Conservation (phyloP, 2,113 vertebrate genomes). For the Bambusicola thoracicus region DNA sequence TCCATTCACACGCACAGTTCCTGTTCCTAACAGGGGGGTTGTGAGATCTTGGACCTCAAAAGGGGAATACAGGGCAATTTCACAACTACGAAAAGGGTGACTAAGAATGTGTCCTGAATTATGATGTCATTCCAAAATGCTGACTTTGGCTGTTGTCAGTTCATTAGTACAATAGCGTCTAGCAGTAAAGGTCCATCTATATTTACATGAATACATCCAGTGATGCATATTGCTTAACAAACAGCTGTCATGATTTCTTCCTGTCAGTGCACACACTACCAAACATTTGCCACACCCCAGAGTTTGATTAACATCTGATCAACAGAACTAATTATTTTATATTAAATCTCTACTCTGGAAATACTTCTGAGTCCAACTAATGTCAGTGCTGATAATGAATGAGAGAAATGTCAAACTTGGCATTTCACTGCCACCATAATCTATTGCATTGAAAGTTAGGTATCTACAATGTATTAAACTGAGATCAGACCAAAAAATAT, state of each 20-base stretch:
- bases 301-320: neutral
- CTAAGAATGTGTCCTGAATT: constrained; percentile 52
- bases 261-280: neutral
- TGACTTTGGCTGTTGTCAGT: neutral
- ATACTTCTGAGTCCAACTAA: neutral
- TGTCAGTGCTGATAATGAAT: neutral
- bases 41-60: constrained; percentile 20
- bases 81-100: neutral
- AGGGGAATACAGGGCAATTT: neutral
- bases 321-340: neutral
- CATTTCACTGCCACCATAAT: neutral
- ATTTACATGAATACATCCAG: neutral
- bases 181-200: neutral
- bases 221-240: neutral
- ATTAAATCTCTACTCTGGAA: neutral
- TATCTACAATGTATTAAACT: neutral
- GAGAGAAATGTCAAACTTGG: neutral
- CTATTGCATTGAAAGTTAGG: neutral
- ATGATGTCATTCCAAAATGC: neutral
- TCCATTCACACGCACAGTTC: constrained; percentile 6
- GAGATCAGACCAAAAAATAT: neutral
- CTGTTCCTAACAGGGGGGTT: neutral
- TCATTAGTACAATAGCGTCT: neutral
- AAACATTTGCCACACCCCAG: neutral
- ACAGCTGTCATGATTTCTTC: neutral